These are phyloP conservation scores for Ectropis crepuscularia DNA, from an alignment of 2,888 invertebrate species.

Conservation along the genomic window DNA sequence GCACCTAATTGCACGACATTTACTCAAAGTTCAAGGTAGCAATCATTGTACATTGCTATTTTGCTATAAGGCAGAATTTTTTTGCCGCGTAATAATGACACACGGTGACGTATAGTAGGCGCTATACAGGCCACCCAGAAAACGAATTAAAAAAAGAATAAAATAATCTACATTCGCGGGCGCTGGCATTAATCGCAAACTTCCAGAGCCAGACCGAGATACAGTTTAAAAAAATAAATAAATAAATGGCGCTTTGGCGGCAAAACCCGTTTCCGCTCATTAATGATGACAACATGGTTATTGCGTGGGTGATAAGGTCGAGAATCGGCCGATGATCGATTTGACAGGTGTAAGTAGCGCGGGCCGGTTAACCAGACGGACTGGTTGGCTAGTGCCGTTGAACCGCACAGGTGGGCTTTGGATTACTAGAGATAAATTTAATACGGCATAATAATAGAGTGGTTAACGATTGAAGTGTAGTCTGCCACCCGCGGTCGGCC, in stretches of 20 bases:
- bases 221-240: slow-evolving; percentile 72
- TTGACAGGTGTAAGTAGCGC: slow-evolving; percentile 70
- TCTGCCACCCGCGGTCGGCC: slow-evolving; percentile 30
- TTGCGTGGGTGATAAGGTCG: slow-evolving; percentile 58
- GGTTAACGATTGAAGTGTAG: slow-evolving; percentile 57
- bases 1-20: too few species aligned
- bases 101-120: neutral
- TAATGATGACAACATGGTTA: slow-evolving; percentile 52
- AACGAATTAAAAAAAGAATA: slow-evolving; percentile 48
- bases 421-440: slow-evolving; percentile 79
- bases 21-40: neutral
- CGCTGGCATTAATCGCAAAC: slow-evolving; percentile 69
- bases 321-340: slow-evolving; percentile 61
- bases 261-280: slow-evolving; percentile 57
- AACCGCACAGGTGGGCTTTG: slow-evolving; percentile 81
- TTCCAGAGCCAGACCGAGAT: slow-evolving; percentile 67
- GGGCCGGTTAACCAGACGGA: slow-evolving; percentile 74
- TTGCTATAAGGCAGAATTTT: slow-evolving; percentile 2
- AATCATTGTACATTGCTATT: neutral
- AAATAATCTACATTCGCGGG: slow-evolving; percentile 50
- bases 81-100: slow-evolving; percentile 17
- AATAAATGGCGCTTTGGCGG: slow-evolving; percentile 73
- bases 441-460: slow-evolving; percentile 76
- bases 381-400: slow-evolving; percentile 79
- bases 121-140: slow-evolving; percentile 59